Base-by-base conservation (phyloP, 2,888 invertebrate genomes). In the Caprella mutica region DNA sequence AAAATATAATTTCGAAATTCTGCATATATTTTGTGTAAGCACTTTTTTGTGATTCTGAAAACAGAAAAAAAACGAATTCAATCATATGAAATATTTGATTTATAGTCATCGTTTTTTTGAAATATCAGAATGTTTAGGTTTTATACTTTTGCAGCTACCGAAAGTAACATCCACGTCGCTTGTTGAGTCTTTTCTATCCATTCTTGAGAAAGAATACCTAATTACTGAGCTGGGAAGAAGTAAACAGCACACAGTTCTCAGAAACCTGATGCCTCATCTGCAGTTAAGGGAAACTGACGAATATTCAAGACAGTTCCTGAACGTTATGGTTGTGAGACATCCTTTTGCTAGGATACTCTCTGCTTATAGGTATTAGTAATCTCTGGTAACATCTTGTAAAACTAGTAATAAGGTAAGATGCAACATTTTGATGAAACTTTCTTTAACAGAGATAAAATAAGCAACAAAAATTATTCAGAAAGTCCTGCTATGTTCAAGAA, bases 331-430 rank as follows among this genome's bases (percentile, higher is more conserved):
- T 14, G 53, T 62, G 50, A 58, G 62, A 24, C 62, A 62, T 39
- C 62, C 62, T 19, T 59, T 62, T 44, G 52, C 52, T 5, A 58
- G 62, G 35, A 35, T 62, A 21, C 54, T 62, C 4, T 62, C 62
- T 23, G 62, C 62, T 19, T 62, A 56, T 44, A 62, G 62, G 62
- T 62, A 23, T 14, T n/a, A n/a, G 3, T n/a, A n/a, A n/a, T n/a
- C n/a, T n/a, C n/a, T n/a, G n/a, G n/a, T n/a, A n/a, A n/a, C n/a
- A n/a, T n/a, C n/a, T n/a, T n/a, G n/a, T n/a, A n/a, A n/a, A n/a
- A n/a, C n/a, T n/a, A n/a, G n/a, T n/a, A n/a, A n/a, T n/a, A n/a
- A n/a, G n/a, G n/a, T n/a, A n/a, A 12, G 14, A 9, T 33, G 5
- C n/a, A 29, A 27, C n/a, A n/a, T 17, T 8, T 26, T n/a, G 14